phyloP scores from a whole-genome alignment of 1,140 invertebrate species.

The Neuroterus valhalla region DNA sequence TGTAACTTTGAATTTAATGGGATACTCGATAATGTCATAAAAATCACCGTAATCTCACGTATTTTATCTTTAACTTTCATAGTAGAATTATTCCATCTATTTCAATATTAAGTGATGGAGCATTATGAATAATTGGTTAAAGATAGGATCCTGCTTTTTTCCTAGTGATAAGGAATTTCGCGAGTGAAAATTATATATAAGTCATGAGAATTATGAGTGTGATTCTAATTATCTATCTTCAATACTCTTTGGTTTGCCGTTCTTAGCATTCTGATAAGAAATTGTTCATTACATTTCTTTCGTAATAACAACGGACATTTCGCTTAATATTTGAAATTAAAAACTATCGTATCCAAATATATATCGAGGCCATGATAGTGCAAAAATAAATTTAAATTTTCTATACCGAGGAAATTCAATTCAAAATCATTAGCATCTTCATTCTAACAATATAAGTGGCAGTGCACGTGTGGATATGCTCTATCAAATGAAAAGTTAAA shows the following conservation, averaged over 20 bases:
- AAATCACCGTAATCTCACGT: no score
- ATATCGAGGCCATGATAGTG: constrained; percentile 22
- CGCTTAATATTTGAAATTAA: constrained; percentile 33
- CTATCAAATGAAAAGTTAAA: no score
- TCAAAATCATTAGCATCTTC: constrained; percentile 29
- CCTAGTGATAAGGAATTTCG: neutral
- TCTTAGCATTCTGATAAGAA: no score
- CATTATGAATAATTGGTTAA: neutral
- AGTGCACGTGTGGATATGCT: neutral
- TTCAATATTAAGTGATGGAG: neutral
- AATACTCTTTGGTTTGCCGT: no score
- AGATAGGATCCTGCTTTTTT: neutral
- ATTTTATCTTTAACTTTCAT: no score
- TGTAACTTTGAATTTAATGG: no score
- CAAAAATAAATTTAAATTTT: constrained; percentile 47
- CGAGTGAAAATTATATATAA: neutral
- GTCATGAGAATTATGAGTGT: no score
- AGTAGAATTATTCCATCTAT: neutral
- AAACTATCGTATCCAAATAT: constrained; percentile 36
- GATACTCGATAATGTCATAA: no score
- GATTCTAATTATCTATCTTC: no score
- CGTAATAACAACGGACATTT: constrained; percentile 45
- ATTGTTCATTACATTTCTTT: constrained; percentile 5
- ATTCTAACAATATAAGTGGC: constrained; percentile 45
- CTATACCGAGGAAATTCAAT: constrained; percentile 38